Percentiles rank a stretch among this genome's conserved stretches.
phyloP scores from a whole-genome alignment of 2,888 invertebrate genomes.

The Callosobruchus maculatus region DNA sequence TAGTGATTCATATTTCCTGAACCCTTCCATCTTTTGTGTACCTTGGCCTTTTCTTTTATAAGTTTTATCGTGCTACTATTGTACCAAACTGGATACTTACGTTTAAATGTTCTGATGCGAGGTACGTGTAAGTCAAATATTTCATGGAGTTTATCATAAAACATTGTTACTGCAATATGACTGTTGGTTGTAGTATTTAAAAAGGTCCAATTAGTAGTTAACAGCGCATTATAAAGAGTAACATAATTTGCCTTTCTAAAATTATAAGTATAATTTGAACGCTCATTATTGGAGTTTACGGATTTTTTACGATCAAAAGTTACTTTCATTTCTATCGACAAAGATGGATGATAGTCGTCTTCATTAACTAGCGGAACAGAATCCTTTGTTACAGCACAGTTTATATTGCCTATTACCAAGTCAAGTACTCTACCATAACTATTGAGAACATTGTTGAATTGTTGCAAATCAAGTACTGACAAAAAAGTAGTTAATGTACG shows the following conservation, averaged over 20 bases:
- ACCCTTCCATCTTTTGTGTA: not conserved
- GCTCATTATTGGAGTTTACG: not conserved
- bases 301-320: not conserved
- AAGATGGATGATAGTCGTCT: not conserved
- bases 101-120: not conserved
- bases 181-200: not conserved
- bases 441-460: slow-evolving; percentile 2
- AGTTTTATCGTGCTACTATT: not conserved
- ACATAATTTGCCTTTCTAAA: slow-evolving; percentile 6
- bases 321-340: not conserved
- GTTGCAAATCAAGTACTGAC: not conserved
- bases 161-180: not conserved
- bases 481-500: not conserved
- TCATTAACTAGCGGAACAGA: not conserved
- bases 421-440: slow-evolving; percentile 2
- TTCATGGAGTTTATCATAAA: not conserved
- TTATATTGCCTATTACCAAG: not conserved
- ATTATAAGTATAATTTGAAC: not conserved
- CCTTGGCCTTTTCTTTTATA: not conserved
- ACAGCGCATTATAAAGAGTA: not conserved
- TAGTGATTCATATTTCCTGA: not conserved
- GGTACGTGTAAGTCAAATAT: not conserved
- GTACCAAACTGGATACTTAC: slow-evolving; percentile 1
- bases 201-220: not conserved
- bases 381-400: not conserved